Evolutionary conservation across 2,797 vertebrate species (phyloP), one percentile per base, ranked within the genome.

Genomic region (Pyrocephalus nanus): DNA sequence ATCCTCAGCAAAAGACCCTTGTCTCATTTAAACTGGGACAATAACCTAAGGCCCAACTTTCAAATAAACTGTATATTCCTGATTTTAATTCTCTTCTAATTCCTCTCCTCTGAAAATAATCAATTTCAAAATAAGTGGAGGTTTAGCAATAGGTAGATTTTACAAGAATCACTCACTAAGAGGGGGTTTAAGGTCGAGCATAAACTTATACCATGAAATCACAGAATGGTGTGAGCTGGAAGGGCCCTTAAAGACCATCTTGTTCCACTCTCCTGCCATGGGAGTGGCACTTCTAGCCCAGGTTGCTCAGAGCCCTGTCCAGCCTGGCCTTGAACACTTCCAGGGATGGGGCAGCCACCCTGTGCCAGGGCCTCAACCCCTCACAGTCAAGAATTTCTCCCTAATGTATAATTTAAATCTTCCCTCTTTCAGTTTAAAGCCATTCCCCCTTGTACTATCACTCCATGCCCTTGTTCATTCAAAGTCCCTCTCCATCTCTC

Each of bases 241-340:
- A 54, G 32, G 23, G 55, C 30, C 50, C 25, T 64, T 50, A 32
- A 50, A 54, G 25, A 15, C 6, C 23, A 34, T 21, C 66, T 36
- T 0, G 0, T 48, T 42, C 16, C 54, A 57, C 4, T 32, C 11
- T 14, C 18, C 6, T 85, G 47, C 47, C 16, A 1, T 6, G 58
- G 30, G n/a, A 70, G n/a, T n/a, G 55, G 6, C 42, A 43, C 40
- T 42, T 29, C 34, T 19, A 38, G 8, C 13, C 2, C 57, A 58
- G 22, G 19, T 4, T 25, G 36, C 73, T 25, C 61, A 29, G 32
- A 90, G 53, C 29, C 21, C 29, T 16, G 4, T 36, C 60, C 30
- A 36, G 0, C 22, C 60, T 67, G 54, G 48, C 50, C 34, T 15
- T 12, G 34, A 42, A 30, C 65, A 17, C 50, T 14, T 5, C 38